Percentiles rank a stretch among this genome's conserved stretches.
phyloP scores from a whole-genome alignment of 37 sponge, comb jelly and placozoan genomes.

The Ephydatia muelleri region DNA sequence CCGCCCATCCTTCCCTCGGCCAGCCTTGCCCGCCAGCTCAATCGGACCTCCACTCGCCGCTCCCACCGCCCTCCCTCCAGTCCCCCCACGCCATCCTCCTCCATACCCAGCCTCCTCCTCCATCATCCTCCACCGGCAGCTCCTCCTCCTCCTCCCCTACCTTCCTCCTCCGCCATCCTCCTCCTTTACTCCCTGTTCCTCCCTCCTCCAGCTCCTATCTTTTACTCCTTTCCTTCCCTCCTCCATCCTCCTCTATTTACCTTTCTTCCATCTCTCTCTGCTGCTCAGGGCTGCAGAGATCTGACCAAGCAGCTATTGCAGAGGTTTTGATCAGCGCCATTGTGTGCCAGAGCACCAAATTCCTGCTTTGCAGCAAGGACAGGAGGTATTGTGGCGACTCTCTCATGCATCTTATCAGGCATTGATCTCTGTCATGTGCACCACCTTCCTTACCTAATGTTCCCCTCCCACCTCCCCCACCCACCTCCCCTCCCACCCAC shows the following conservation, averaged over 20 bases:
- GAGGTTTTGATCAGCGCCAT: slow-evolving; percentile 56
- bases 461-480: neutral
- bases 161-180: neutral
- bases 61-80: too few relatives aligned
- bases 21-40: too few relatives aligned
- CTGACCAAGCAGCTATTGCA: slow-evolving; percentile 61
- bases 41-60: too few relatives aligned
- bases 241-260: neutral
- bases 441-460: too few relatives aligned
- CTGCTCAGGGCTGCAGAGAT: slow-evolving; percentile 51
- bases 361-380: slow-evolving; percentile 33
- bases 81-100: neutral
- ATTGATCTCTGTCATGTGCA: too few relatives aligned
- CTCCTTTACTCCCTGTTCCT: neutral
- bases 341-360: slow-evolving; percentile 31
- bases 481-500: neutral
- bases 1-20: too few relatives aligned
- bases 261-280: neutral
- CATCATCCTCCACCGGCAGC: too few relatives aligned
- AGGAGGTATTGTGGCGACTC: slow-evolving; percentile 29
- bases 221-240: neutral
- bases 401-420: too few relatives aligned
- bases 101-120: too few relatives aligned
- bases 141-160: neutral
- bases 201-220: neutral